Evolutionary conservation across 2,113 vertebrate genomes (phyloP).

Genomic region (Ceratotherium simum): DNA sequence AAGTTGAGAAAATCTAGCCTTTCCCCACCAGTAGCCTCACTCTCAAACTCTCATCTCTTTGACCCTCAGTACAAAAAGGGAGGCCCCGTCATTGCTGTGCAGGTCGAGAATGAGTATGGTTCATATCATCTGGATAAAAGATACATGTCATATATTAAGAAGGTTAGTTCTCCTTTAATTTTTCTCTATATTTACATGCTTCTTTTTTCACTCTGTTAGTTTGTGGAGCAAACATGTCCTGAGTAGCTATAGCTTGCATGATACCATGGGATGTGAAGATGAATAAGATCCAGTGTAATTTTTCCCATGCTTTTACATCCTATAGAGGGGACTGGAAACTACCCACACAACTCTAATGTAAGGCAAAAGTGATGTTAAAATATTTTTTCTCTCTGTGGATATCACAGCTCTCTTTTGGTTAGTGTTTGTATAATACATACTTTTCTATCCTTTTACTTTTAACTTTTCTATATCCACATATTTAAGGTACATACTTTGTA

Average conservation of each 20-base stretch:
- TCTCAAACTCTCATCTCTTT: neutral
- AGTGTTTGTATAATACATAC: neutral
- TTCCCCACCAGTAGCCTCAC: neutral
- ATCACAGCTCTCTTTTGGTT: neutral
- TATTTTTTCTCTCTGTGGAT: neutral
- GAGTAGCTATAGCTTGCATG: neutral
- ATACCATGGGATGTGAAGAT: neutral
- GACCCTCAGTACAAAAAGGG: slow-evolving; percentile 89
- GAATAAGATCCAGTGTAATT: neutral
- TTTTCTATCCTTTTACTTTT: neutral
- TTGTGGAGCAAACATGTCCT: neutral
- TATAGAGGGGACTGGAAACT: neutral
- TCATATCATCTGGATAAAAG: slow-evolving; percentile 89
- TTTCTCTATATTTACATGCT: neutral
- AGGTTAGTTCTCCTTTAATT: slow-evolving; percentile 82
- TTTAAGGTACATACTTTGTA: neutral
- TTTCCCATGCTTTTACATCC: neutral
- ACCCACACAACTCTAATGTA: neutral
- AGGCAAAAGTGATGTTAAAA: neutral
- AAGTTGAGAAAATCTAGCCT: neutral
- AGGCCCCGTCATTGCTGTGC: slow-evolving; percentile 94
- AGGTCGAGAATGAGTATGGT: slow-evolving; percentile 96
- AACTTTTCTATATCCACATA: neutral
- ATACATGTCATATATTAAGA: slow-evolving; percentile 92
- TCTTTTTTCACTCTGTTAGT: neutral